Conservation (phyloP, 2,797 vertebrate species). For the Sphenodon punctatus region DNA sequence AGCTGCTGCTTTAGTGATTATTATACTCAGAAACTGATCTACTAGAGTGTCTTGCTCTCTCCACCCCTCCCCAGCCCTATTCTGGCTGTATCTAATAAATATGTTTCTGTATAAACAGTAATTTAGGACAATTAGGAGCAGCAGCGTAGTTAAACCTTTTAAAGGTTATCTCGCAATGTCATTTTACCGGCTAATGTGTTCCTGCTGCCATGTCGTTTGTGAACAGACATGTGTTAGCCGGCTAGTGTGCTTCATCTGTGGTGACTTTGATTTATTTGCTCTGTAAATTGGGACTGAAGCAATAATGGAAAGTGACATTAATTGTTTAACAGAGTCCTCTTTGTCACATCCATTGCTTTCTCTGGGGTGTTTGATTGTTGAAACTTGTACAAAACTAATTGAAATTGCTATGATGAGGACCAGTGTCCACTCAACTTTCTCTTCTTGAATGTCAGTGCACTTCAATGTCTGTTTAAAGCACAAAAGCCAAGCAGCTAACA, state of each 20-base stretch:
- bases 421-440: conserved; percentile 73
- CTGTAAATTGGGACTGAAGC: conserved; percentile 88
- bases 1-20: conserved; percentile 42
- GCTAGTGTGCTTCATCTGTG: conserved; percentile 74
- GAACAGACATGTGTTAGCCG: conserved; percentile 74
- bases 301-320: conserved; percentile 92
- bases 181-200: conserved; percentile 69
- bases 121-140: conserved; percentile 65
- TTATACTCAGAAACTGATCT: neutral
- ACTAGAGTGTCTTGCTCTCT: neutral
- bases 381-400: conserved; percentile 79
- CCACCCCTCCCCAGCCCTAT: neutral
- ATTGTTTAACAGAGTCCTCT: conserved; percentile 87
- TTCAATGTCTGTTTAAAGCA: conserved; percentile 60
- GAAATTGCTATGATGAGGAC: conserved; percentile 81
- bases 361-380: conserved; percentile 81
- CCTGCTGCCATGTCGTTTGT: conserved; percentile 79
- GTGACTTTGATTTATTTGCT: conserved; percentile 93
- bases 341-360: conserved; percentile 85
- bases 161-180: conserved; percentile 72
- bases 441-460: conserved; percentile 37
- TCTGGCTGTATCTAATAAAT: conserved; percentile 48
- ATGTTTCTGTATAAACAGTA: conserved; percentile 58
- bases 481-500: conserved; percentile 42
- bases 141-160: conserved; percentile 45